These are phyloP conservation scores for Melanotaenia maccullochi DNA, from an alignment of 2,797 vertebrate species.

Conservation along the genomic window DNA sequence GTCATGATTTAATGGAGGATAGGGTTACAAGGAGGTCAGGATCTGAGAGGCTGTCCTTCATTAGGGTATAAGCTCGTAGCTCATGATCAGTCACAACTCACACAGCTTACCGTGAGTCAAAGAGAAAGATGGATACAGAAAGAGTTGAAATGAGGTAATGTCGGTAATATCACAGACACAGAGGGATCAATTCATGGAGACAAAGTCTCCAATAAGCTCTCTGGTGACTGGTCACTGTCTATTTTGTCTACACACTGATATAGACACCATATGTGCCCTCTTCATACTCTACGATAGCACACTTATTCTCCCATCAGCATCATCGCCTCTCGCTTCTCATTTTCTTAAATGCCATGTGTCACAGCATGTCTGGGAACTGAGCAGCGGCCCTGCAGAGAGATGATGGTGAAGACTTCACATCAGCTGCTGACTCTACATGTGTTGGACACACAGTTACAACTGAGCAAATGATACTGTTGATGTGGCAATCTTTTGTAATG, in stretches of 20 bases:
- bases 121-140: conserved; percentile 8
- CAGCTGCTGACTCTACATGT: conserved; percentile 52
- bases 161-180: conserved; percentile 27
- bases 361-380: conserved; percentile 54
- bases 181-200: conserved; percentile 25
- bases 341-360: conserved; percentile 65
- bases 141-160: conserved; percentile 17
- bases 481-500: conserved; percentile 19
- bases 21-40: conserved; percentile 25
- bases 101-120: conserved; percentile 36
- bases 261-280: conserved; percentile 52
- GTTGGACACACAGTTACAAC: conserved; percentile 25
- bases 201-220: conserved; percentile 8
- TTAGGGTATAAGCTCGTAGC: background rate
- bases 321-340: conserved; percentile 30
- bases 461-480: conserved; percentile 35
- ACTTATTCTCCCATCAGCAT: conserved; percentile 17
- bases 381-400: conserved; percentile 11
- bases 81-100: conserved; percentile 29
- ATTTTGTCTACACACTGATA: conserved; percentile 59
- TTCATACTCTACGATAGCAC: conserved; percentile 30
- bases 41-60: conserved; percentile 37
- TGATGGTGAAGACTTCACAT: conserved; percentile 21
- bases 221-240: conserved; percentile 56
- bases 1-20: conserved; percentile 17